Evolutionary conservation across 1,140 invertebrate species (phyloP), one percentile per base, ranked within the genome.

Genomic region (Drosophila bifasciata): DNA sequence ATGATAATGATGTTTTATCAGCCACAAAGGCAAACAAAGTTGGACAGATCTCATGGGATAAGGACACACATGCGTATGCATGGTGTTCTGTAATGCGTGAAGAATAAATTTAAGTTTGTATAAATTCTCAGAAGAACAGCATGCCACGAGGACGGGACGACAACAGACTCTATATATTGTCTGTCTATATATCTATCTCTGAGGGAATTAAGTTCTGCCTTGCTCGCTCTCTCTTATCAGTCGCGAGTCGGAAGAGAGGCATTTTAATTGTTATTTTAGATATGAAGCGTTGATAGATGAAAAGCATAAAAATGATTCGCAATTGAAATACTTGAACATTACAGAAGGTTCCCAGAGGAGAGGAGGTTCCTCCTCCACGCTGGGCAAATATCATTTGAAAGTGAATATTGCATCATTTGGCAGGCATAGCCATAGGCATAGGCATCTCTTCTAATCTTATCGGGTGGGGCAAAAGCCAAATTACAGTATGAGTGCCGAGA

Each of bases 21-120:
- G 13, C 32, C 6, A 2, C 32, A 36, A 4, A 36, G 32, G 11
- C 32, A 36, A 4, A 36, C 32, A 32, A 32, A 9, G 28, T 32
- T 32, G 28, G 45, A 7, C n/a, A 66, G 21, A 41, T 11, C 25
- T 49, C 36, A 41, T 61, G 16, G 52, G 48, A 8, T 36, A n/a
- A 36, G 15, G 43, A 77, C 74, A 74, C 41, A 80, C 59, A 59
- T 69, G 40, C 28, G 11, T 25, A 0, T 7, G 23, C 23, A 6
- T 25, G 23, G 23, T 25, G 23, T 36, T 36, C 32, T 36, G 32
- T 61, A 86, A 74, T 86, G 81, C 78, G 81, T 86, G 81, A 86
- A 86, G 39, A 88, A 77, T 81, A 86, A 86, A 86, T 77, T 71
- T 70, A 75, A 50, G 50, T 71, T 63, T 52, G 11, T 53, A 71